These are phyloP conservation scores for Drosophila diplacantha DNA, from an alignment of 2,888 invertebrate genomes.

Conservation along the genomic window DNA sequence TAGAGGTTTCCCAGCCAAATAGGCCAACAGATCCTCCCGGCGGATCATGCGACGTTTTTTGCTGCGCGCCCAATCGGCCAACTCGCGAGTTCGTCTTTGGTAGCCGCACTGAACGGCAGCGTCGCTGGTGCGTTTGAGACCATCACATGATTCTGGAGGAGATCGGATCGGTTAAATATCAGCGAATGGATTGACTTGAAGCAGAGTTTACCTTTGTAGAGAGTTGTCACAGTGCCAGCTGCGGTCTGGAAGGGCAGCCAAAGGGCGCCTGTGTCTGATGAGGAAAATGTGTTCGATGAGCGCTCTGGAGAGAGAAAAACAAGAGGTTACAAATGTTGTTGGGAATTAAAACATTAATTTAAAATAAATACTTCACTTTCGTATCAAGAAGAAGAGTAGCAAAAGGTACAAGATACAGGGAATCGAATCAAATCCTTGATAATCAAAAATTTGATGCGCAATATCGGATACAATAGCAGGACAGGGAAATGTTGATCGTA, in stretches of 20 bases:
- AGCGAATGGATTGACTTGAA: not conserved
- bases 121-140: conserved; percentile 83
- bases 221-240: conserved; percentile 86
- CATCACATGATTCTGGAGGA: conserved; percentile 84
- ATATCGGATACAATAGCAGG: not conserved
- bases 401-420: not conserved
- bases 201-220: conserved; percentile 83
- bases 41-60: conserved; percentile 84
- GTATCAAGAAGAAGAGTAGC: not conserved
- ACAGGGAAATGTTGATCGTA: conserved; percentile 27
- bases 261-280: conserved; percentile 81
- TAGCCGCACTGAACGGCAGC: conserved; percentile 85
- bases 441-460: too few relatives aligned
- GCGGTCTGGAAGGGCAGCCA: conserved; percentile 90
- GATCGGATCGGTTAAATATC: not conserved
- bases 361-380: too few relatives aligned
- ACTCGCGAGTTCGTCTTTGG: conserved; percentile 85
- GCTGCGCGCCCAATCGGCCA: conserved; percentile 87
- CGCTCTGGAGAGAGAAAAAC: conserved; percentile 79
- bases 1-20: conserved; percentile 85
- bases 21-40: conserved; percentile 86
- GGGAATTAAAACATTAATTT: not conserved
- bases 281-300: conserved; percentile 76
- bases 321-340: not conserved
- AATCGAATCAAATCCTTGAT: not conserved